Conservation (phyloP, 2,113 vertebrate species). For the Ptilonorhynchus violaceus region DNA sequence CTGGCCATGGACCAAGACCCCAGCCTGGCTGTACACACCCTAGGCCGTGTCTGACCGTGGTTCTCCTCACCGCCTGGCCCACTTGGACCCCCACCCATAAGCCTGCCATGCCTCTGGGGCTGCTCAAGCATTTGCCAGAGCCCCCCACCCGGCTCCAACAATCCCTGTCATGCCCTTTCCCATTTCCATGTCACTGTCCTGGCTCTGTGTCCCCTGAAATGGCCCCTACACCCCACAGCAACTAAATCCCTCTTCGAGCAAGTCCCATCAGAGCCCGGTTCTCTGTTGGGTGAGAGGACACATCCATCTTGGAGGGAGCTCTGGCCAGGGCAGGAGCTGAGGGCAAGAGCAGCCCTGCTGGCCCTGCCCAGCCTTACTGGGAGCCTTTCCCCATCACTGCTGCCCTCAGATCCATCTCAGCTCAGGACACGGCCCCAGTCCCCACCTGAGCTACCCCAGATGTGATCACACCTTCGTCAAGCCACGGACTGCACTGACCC, state of each 20-base stretch:
- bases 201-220: not conserved
- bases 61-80: not conserved
- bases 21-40: not conserved
- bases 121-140: not conserved
- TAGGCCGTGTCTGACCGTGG: not conserved
- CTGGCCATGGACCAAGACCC: not conserved
- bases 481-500: not conserved
- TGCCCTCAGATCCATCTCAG: accelerated
- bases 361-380: not conserved
- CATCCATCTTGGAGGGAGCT: not conserved
- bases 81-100: accelerated
- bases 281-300: not conserved
- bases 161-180: not conserved
- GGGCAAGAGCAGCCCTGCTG: not conserved
- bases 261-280: not conserved
- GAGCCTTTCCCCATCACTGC: accelerated
- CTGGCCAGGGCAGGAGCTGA: too few relatives aligned
- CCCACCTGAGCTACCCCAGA: not conserved
- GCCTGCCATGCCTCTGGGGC: not conserved
- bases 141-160: not conserved
- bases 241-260: not conserved
- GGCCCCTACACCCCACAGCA: not conserved
- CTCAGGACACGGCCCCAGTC: not conserved
- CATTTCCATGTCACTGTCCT: not conserved
- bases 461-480: not conserved